Percentiles rank a stretch among this genome's conserved stretches.
These are phyloP conservation scores for Chascanopsetta lugubris DNA, from an alignment of 2,113 vertebrate species.

Conservation along the genomic window DNA sequence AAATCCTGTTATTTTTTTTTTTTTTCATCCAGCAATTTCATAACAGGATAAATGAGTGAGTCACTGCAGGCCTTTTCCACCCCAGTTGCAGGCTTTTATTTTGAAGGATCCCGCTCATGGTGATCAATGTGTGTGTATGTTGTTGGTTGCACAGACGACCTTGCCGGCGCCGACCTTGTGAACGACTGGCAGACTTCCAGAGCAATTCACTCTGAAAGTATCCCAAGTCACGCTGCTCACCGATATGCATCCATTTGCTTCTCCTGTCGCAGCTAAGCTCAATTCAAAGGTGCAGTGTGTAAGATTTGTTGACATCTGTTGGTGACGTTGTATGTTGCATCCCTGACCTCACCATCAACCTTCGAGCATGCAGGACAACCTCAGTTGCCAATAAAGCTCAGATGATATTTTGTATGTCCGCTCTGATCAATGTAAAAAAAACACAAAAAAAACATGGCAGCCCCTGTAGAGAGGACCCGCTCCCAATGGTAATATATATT, in stretches of 20 bases:
- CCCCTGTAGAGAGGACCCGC: too few species aligned
- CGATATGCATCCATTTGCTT: slow-evolving; percentile 21
- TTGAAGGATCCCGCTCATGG: slow-evolving; percentile 25
- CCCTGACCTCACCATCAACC: too few species aligned
- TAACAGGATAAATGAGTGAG: not conserved
- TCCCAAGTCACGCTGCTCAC: slow-evolving; percentile 4
- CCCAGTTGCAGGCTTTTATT: slow-evolving; percentile 12
- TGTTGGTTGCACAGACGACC: slow-evolving; percentile 38
- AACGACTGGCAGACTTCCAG: slow-evolving; percentile 55
- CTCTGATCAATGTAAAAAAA: too few species aligned
- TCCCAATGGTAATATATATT: too few species aligned
- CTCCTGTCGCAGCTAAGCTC: slow-evolving; percentile 7
- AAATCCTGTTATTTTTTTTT: slow-evolving; percentile 35
- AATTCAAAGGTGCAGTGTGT: too few species aligned
- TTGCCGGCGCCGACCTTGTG: slow-evolving; percentile 48
- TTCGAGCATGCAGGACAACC: too few species aligned
- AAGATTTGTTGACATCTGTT: too few species aligned
- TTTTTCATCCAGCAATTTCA: slow-evolving; percentile 8
- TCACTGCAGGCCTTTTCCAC: slow-evolving; percentile 13
- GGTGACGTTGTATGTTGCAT: too few species aligned
- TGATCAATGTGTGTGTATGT: slow-evolving; percentile 20
- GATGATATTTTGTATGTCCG: too few species aligned
- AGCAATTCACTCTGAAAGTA: slow-evolving; percentile 26
- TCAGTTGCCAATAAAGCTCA: too few species aligned
- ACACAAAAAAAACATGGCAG: too few species aligned